These are phyloP conservation scores for Rhimphoctona megacephalus DNA, from an alignment of 2,888 invertebrate species.

Conservation along the genomic window DNA sequence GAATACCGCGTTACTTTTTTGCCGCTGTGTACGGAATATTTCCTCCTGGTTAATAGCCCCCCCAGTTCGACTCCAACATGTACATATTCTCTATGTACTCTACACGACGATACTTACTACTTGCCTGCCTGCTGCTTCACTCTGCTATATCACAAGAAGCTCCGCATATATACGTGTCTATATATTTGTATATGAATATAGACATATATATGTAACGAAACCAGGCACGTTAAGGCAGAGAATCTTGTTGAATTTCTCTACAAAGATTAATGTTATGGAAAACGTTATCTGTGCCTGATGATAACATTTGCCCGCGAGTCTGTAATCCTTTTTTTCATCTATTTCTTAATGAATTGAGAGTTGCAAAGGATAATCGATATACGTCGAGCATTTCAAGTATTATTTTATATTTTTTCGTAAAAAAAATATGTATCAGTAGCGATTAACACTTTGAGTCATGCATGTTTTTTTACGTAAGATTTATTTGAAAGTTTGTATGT, in stretches of 20 bases:
- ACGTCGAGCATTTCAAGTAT: no score
- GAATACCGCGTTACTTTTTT: conserved; percentile 82
- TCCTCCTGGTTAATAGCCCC: conserved; percentile 79
- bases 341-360: background rate
- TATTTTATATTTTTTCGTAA: no score
- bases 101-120: conserved; percentile 65
- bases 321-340: background rate
- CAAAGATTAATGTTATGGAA: conserved; percentile 35
- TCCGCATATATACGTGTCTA: background rate
- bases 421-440: no score
- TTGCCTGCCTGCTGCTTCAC: conserved; percentile 64
- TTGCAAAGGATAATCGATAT: background rate
- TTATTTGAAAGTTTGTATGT: no score
- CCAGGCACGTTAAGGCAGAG: conserved; percentile 48
- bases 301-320: background rate
- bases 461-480: no score
- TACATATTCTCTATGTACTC: conserved; percentile 40
- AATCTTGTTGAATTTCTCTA: conserved; percentile 46
- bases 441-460: no score
- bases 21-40: conserved; percentile 79
- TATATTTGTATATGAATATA: background rate
- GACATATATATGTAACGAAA: conserved; percentile 20
- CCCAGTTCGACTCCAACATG: conserved; percentile 69
- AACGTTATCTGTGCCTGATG: conserved; percentile 11
- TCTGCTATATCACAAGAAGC: conserved; percentile 39